A percentile compares a stretch with the other conserved stretches of the same genome.
These are phyloP conservation scores for Vimba vimba DNA, from an alignment of 2,113 vertebrate species.

Conservation along the genomic window DNA sequence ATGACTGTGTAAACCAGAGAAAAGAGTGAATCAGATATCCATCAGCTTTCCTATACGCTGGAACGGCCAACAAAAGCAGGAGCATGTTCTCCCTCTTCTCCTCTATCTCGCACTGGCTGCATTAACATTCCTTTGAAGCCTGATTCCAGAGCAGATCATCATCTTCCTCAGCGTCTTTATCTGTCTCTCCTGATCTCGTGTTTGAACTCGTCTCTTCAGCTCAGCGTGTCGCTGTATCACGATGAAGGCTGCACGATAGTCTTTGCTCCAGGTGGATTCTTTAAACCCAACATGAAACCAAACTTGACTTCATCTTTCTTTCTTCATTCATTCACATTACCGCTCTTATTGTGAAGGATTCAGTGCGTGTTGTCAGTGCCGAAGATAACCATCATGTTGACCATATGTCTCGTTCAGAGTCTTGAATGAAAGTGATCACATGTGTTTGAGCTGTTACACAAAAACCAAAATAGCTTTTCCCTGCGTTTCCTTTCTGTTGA, in stretches of 20 bases:
- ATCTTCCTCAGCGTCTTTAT: conserved; percentile 46
- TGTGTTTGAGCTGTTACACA: background rate
- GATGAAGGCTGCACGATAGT: background rate
- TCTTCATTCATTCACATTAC: background rate
- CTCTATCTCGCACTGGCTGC: conserved; percentile 36
- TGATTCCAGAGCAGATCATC: conserved; percentile 61
- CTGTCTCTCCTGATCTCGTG: conserved; percentile 36
- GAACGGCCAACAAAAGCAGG: background rate
- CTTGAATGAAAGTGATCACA: background rate
- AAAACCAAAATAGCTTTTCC: background rate
- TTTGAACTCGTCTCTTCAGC: conserved; percentile 34
- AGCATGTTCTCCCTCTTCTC: background rate
- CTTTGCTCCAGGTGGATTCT: background rate
- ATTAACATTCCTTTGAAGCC: conserved; percentile 79
- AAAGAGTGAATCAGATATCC: background rate
- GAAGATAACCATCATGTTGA: background rate
- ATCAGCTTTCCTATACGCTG: background rate
- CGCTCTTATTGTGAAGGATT: background rate
- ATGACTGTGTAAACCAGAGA: background rate
- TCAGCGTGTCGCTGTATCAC: background rate
- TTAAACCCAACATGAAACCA: background rate
- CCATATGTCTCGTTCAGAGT: background rate
- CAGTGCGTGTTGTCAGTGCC: background rate
- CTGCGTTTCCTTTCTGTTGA: background rate
- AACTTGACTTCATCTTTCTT: background rate